Conservation (phyloP, 2,888 invertebrate genomes). For the Cetonia aurata region DNA sequence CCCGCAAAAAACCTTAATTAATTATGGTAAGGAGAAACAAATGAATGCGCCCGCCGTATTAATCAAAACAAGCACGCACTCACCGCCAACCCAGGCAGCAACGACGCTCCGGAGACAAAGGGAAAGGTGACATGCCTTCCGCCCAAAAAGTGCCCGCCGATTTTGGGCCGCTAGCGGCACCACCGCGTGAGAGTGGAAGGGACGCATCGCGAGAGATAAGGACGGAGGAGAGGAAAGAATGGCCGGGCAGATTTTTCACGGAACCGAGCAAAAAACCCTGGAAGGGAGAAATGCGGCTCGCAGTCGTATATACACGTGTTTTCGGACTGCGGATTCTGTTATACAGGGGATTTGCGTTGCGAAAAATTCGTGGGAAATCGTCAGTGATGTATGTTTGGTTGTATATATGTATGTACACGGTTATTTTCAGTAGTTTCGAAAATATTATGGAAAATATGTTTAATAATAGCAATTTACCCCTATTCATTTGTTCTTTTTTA, state of each 20-base stretch:
- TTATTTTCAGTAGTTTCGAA: too few species aligned
- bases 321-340: too few species aligned
- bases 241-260: conserved; percentile 11
- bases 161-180: neutral
- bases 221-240: neutral
- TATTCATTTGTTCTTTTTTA: too few species aligned
- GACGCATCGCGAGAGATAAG: neutral
- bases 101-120: conserved; percentile 44
- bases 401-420: too few species aligned
- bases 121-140: conserved; percentile 59
- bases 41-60: conserved; percentile 63
- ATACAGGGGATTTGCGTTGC: too few species aligned
- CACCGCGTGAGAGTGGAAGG: conserved; percentile 12
- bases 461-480: too few species aligned
- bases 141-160: conserved; percentile 59
- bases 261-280: conserved; percentile 1
- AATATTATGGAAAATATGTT: too few species aligned
- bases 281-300: conserved; percentile 18
- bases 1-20: conserved; percentile 61
- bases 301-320: too few species aligned
- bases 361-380: too few species aligned
- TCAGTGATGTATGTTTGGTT: too few species aligned
- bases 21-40: conserved; percentile 65
- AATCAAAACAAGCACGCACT: conserved; percentile 63
- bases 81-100: conserved; percentile 43